A percentile compares a stretch with the other conserved stretches of the same genome.
Evolutionary conservation across 2,113 vertebrate genomes (phyloP).

Genomic region (human): DNA sequence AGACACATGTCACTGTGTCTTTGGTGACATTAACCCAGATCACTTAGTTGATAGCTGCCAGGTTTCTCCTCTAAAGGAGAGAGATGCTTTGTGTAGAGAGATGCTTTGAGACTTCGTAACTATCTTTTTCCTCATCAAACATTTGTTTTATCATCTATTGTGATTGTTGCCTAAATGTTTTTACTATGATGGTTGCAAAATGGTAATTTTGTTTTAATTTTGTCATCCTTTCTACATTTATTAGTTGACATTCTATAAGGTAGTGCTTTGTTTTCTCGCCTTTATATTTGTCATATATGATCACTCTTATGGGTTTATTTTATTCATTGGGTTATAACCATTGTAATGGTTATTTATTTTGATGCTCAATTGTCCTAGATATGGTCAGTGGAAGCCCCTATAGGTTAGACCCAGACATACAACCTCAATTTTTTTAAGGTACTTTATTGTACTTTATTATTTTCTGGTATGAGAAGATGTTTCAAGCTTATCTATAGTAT

Average conservation of each 20-base stretch:
- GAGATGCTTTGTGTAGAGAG: background rate
- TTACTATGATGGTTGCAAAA: background rate
- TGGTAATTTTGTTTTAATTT: background rate
- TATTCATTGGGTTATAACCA: background rate
- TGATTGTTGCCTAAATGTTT: background rate
- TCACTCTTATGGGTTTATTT: slow-evolving; percentile 3
- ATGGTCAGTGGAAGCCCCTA: background rate
- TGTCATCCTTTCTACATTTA: background rate
- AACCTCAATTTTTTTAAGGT: background rate
- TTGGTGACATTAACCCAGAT: background rate
- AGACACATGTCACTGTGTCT: background rate
- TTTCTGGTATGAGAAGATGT: background rate
- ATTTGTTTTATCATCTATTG: background rate
- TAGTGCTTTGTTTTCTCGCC: background rate
- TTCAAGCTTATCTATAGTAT: background rate
- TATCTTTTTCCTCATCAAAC: background rate
- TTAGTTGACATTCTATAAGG: background rate
- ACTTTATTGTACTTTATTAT: background rate
- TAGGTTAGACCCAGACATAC: background rate
- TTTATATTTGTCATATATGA: background rate
- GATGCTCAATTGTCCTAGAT: background rate
- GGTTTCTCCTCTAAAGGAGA: background rate
- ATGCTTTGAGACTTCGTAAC: background rate
- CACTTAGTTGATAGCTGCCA: background rate
- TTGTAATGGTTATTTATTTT: background rate